These are phyloP conservation scores for Fringilla coelebs DNA, from an alignment of 2,797 vertebrate species.

Conservation along the genomic window DNA sequence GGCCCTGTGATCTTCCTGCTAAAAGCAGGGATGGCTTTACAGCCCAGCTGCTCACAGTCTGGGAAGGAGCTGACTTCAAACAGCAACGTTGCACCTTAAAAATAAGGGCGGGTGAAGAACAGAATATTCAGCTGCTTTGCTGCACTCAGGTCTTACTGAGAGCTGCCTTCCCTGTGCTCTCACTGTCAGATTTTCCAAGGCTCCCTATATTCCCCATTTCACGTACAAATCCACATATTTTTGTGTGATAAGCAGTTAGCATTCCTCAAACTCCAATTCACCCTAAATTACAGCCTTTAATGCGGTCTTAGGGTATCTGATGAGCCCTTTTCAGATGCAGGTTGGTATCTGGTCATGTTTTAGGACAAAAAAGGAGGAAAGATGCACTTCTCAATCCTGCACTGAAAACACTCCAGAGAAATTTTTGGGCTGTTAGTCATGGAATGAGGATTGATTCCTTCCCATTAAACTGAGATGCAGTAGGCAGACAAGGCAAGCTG, in stretches of 20 bases:
- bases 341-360: neutral
- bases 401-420: neutral
- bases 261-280: neutral
- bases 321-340: neutral
- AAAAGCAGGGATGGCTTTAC: constrained; percentile 38
- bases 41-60: constrained; percentile 33
- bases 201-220: neutral
- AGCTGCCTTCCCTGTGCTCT: neutral
- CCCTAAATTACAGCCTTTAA: neutral
- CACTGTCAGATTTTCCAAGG: accelerated
- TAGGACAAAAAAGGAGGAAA: neutral
- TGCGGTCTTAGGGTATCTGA: neutral
- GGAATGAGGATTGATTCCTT: neutral
- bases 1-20: constrained; percentile 32
- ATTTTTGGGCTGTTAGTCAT: neutral
- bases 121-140: neutral
- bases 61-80: constrained; percentile 47
- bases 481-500: neutral
- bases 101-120: neutral
- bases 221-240: neutral
- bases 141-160: neutral
- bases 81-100: neutral
- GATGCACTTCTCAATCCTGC: neutral
- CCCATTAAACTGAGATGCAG: neutral
- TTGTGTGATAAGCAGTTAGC: neutral